phyloP scores from a whole-genome alignment of 1,140 invertebrate species.

The Goniozus legneri region DNA sequence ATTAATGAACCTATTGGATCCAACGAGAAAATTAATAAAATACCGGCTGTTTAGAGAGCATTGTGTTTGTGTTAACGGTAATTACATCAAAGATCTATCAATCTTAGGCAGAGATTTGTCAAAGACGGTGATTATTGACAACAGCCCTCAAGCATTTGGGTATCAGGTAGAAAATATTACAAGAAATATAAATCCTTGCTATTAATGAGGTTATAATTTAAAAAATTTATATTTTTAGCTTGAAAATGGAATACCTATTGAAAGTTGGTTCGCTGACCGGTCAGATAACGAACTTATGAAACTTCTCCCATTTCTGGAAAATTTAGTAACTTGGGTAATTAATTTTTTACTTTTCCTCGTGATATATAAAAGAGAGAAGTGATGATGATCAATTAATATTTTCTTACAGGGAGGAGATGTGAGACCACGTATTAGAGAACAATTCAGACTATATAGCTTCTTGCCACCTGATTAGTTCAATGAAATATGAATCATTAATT shows the following conservation, averaged over 20 bases:
- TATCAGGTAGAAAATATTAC: constrained; percentile 86
- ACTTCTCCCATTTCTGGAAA: constrained; percentile 89
- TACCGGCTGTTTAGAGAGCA: constrained; percentile 92
- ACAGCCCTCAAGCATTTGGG: constrained; percentile 89
- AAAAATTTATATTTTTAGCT: constrained; percentile 55
- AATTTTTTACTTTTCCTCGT: constrained; percentile 4
- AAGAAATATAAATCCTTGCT: too few relatives aligned
- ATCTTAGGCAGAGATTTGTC: constrained; percentile 90
- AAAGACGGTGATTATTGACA: constrained; percentile 90
- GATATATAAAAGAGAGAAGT: neutral
- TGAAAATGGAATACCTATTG: constrained; percentile 96
- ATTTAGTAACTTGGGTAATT: constrained; percentile 72
- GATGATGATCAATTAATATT: constrained; percentile 25
- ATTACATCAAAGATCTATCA: constrained; percentile 94
- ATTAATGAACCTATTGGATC: constrained; percentile 89
- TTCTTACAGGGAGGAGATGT: constrained; percentile 83
- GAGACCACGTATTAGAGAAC: constrained; percentile 82
- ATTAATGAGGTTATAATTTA: neutral
- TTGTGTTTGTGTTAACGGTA: constrained; percentile 92
- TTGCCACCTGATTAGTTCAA: constrained; percentile 76
- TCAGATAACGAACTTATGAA: constrained; percentile 89
- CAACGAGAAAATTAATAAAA: constrained; percentile 84
- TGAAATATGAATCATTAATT: too few relatives aligned
- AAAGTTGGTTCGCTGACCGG: constrained; percentile 94
- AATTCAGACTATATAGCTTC: constrained; percentile 84